phyloP scores from a whole-genome alignment of 2,888 invertebrate species.

The Julus scanicus region DNA sequence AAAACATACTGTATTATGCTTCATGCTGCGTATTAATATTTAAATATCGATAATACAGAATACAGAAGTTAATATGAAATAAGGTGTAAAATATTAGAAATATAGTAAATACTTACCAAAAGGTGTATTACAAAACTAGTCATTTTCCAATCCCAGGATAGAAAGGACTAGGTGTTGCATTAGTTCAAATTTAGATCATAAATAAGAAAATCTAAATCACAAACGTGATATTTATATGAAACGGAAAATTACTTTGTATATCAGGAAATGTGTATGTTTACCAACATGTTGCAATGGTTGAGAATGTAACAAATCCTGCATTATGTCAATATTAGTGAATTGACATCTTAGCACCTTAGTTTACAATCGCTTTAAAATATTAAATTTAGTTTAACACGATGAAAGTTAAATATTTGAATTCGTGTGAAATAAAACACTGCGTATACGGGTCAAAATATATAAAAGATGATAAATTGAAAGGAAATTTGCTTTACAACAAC shows the following conservation, averaged over 20 bases:
- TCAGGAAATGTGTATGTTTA: neutral
- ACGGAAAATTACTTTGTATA: neutral
- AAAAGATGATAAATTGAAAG: no score
- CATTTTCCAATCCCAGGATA: neutral
- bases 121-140: neutral
- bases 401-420: neutral
- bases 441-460: neutral
- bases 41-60: no score
- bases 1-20: no score
- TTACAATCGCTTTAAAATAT: neutral
- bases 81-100: no score
- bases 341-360: no score
- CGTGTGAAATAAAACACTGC: neutral
- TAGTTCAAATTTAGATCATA: neutral
- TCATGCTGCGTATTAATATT: no score
- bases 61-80: no score
- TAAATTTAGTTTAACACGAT: neutral
- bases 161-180: no score
- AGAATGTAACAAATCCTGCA: no score
- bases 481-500: no score
- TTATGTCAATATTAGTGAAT: no score
- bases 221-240: neutral
- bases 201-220: neutral
- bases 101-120: neutral
- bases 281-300: neutral